Conservation (phyloP, 2,888 invertebrate genomes). For the Drosophila borealis region DNA sequence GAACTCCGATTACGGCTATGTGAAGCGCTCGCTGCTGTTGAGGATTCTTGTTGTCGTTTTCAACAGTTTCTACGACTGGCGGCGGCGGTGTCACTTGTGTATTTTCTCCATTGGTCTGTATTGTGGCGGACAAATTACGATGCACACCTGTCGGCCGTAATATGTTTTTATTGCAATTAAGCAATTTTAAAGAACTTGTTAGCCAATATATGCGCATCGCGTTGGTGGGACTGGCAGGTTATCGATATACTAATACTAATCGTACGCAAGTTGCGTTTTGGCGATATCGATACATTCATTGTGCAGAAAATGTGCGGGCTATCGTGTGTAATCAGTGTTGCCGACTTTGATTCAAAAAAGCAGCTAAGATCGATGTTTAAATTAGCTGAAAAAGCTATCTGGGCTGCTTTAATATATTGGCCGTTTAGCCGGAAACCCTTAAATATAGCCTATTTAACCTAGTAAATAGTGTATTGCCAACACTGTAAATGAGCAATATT, state of each 20-base stretch:
- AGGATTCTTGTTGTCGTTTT: conserved; percentile 8
- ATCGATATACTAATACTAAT: conserved; percentile 21
- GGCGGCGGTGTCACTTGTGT: conserved; percentile 2
- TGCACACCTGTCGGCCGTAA: conserved; percentile 10
- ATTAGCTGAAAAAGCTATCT: too few species aligned
- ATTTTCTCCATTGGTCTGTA: conserved; percentile 28
- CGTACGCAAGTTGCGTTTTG: not conserved
- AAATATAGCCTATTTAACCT: too few species aligned
- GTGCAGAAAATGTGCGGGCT: too few species aligned
- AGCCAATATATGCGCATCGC: conserved; percentile 45
- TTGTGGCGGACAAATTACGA: conserved; percentile 45
- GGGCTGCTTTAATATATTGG: too few species aligned
- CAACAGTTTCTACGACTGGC: not conserved
- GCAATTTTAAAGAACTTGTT: conserved; percentile 46
- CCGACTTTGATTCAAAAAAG: too few species aligned
- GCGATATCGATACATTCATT: conserved; percentile 8
- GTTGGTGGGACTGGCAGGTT: conserved; percentile 35
- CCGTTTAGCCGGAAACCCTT: too few species aligned
- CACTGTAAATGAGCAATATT: too few species aligned
- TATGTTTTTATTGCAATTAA: conserved; percentile 47
- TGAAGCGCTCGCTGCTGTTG: conserved; percentile 70
- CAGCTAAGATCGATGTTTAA: too few species aligned
- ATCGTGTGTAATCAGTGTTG: too few species aligned
- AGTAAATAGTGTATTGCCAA: too few species aligned
- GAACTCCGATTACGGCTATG: conserved; percentile 95